A percentile compares a stretch with the other conserved stretches of the same genome.
Evolutionary conservation across 1,140 invertebrate genomes (phyloP).

Genomic region (Procambarus clarkii): DNA sequence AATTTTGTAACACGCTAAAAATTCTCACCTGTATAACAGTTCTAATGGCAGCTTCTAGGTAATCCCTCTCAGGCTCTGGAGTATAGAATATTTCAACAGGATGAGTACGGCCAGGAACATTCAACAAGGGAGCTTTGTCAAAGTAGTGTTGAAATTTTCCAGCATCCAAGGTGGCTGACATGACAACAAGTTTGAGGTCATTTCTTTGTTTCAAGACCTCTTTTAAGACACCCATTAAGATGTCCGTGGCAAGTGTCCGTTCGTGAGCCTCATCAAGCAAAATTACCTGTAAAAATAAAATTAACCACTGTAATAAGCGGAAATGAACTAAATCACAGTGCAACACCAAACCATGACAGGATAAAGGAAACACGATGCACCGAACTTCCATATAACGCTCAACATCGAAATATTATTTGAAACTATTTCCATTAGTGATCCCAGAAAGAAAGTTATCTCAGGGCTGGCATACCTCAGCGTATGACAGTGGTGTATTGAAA

Average conservation of each 20-base stretch:
- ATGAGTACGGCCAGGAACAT: conserved; percentile 96
- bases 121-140: conserved; percentile 98
- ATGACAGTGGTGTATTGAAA: too few relatives aligned
- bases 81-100: conserved; percentile 99
- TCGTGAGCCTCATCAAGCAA: conserved; percentile 99
- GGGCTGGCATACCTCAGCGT: too few relatives aligned
- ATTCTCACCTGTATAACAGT: conserved; percentile 91
- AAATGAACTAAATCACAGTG: too few relatives aligned
- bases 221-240: conserved; percentile 98
- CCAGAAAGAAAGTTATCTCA: too few relatives aligned
- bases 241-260: conserved; percentile 97
- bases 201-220: conserved; percentile 95
- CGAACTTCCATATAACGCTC: too few relatives aligned
- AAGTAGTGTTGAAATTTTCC: conserved; percentile 99
- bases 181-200: conserved; percentile 98
- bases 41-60: conserved; percentile 97
- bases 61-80: conserved; percentile 98
- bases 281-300: conserved; percentile 80
- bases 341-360: too few relatives aligned
- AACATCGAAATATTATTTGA: too few relatives aligned
- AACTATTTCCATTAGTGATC: too few relatives aligned
- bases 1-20: neutral
- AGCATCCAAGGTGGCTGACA: conserved; percentile 99
- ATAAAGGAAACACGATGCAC: too few relatives aligned
- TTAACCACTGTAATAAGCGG: too few relatives aligned